Percentiles rank a stretch among this genome's conserved stretches.
These are phyloP conservation scores for Polymixis flavicincta DNA, from an alignment of 2,888 invertebrate species.

Conservation along the genomic window DNA sequence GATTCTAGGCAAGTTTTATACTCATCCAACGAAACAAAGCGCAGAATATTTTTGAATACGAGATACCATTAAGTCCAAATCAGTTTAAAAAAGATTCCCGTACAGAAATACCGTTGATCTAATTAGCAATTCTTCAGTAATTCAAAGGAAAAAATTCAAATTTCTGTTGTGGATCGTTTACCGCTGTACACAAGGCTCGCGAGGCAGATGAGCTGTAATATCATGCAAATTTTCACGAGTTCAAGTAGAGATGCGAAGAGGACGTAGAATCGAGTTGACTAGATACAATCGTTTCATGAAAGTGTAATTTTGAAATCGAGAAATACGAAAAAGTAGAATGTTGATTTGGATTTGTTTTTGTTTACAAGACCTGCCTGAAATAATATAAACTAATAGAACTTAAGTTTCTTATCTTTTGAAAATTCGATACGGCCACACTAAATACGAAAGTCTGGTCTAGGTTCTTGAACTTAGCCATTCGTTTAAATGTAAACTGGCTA, in stretches of 20 bases:
- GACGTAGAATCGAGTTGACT: conserved; percentile 37
- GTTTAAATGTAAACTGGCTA: conserved; percentile 12
- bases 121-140: conserved; percentile 76
- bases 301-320: conserved; percentile 6
- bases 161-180: conserved; percentile 82
- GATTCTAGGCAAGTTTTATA: background rate
- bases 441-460: background rate
- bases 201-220: conserved; percentile 82
- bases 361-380: too few relatives aligned
- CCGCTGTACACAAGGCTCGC: conserved; percentile 77
- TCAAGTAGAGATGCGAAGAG: conserved; percentile 61
- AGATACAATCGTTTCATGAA: conserved; percentile 43
- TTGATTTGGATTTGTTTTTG: background rate
- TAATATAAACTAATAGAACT: too few relatives aligned
- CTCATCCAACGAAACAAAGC: conserved; percentile 30
- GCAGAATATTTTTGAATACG: conserved; percentile 54
- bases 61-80: conserved; percentile 65
- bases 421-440: too few relatives aligned
- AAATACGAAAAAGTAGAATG: background rate
- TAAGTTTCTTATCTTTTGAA: too few relatives aligned
- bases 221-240: conserved; percentile 86
- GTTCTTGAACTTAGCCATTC: conserved; percentile 21
- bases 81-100: conserved; percentile 59
- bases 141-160: conserved; percentile 77
- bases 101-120: conserved; percentile 62